Conservation (phyloP, 2,113 vertebrate species). For the Psittacula cyanocephala region DNA sequence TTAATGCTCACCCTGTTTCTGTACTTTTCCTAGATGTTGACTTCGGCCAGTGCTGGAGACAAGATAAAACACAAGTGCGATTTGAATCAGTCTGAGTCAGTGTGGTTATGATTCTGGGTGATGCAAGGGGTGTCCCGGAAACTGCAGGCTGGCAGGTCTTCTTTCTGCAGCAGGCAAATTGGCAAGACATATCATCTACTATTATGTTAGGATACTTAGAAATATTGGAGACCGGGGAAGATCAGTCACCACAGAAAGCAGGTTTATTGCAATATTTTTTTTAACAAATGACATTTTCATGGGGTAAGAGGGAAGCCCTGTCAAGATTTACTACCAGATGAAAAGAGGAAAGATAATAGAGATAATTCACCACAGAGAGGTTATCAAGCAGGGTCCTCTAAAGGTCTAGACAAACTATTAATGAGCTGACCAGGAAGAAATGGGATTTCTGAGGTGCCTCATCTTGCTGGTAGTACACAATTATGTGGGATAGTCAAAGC, state of each 20-base stretch:
- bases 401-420: background rate
- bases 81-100: background rate
- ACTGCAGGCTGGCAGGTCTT: background rate
- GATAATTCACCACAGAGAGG: background rate
- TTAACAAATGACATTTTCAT: background rate
- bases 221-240: background rate
- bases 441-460: background rate
- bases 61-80: background rate
- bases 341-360: background rate
- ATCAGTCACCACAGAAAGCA: background rate
- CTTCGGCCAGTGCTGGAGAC: background rate
- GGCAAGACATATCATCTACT: background rate
- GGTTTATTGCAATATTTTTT: background rate
- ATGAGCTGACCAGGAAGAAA: background rate
- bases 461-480: background rate
- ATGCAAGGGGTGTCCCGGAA: background rate
- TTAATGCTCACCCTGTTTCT: background rate
- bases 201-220: background rate
- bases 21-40: background rate
- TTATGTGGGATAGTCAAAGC: accelerated
- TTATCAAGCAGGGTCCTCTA: background rate
- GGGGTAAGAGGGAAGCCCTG: background rate
- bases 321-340: background rate
- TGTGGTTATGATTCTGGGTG: background rate
- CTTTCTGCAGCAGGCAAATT: background rate